Evolutionary conservation across 2,797 vertebrate genomes (phyloP), one percentile per base, ranked within the genome.

Genomic region (Epinephelus malabaricus): DNA sequence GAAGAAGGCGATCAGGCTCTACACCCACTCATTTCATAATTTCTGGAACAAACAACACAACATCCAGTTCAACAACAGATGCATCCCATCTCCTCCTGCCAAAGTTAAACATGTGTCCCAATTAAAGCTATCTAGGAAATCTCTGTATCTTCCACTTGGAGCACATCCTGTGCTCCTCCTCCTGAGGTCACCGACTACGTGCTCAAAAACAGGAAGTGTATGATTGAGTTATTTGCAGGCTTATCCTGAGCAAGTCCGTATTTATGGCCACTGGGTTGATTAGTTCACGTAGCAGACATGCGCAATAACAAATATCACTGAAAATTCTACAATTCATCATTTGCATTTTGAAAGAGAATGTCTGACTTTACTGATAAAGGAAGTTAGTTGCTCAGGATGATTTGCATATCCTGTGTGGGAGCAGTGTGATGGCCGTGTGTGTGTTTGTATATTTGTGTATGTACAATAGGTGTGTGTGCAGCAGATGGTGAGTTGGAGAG

Each of bases 191-290:
- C 84, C 6, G 80, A 61, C 87, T 91, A 90, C 89, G 87, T 92
- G 91, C 92, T 92, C 76, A 79, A 94, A 92, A 95, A 95, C 94
- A 95, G 94, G 94, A 95, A 94, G 91, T 86, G 87, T 73, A 66
- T 88, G 88, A 93, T 82, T 88, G 90, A 90, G 90, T 88, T 94
- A 90, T 93, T 92, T 89, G 88, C 86, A 83, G 81, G 86, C 90
- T 82, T 88, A 88, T 93, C 89, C 93, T 92, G 86, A 91, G 58
- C 73, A 8, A 67, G 63, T 58, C 69, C 65, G 84, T 89, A 83
- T 90, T 89, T 87, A 87, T 76, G 84, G 83, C 78, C 56, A 5
- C 71, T 2, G 88, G 88, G 89, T 86, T 86, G 88, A 92, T 90
- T 79, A 85, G 90, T 90, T 91, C 82, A 84, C n/a, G 82, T 15